Percentiles rank a stretch among this genome's conserved stretches.
Evolutionary conservation across 1,140 invertebrate genomes (phyloP).

Genomic region (Leptoteleia sp.): DNA sequence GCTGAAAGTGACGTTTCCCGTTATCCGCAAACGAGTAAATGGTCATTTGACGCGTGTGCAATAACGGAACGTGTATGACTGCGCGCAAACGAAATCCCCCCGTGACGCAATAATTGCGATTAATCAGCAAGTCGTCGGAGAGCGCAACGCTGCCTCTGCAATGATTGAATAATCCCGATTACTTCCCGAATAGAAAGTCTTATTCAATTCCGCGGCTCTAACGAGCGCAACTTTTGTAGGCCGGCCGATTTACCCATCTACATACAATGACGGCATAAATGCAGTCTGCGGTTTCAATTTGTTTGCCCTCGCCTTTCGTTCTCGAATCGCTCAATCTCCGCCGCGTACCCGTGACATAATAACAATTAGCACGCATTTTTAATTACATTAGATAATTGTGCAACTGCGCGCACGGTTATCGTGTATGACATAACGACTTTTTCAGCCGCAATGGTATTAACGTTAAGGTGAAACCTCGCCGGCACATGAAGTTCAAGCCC

Average conservation of each 20-base stretch:
- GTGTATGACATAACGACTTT: conserved; percentile 32
- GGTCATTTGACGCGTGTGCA: conserved; percentile 28
- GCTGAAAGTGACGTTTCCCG: too few species aligned
- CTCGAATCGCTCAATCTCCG: conserved; percentile 17
- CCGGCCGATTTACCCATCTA: conserved; percentile 51
- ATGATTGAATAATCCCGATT: conserved; percentile 77
- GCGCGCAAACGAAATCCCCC: conserved; percentile 48
- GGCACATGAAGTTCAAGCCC: too few species aligned
- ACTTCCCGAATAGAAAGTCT: conserved; percentile 78
- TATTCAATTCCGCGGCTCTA: conserved; percentile 56
- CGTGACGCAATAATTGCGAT: conserved; percentile 67
- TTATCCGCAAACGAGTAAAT: conserved; percentile 7
- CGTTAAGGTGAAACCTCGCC: too few species aligned
- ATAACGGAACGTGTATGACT: conserved; percentile 41
- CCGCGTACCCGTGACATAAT: conserved; percentile 40
- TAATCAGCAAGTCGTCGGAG: conserved; percentile 64
- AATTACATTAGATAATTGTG: conserved; percentile 34
- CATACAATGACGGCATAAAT: conserved; percentile 42
- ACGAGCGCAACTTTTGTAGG: conserved; percentile 37
- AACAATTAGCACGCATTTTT: conserved; percentile 43
- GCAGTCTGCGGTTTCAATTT: conserved; percentile 3
- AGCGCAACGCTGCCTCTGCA: conserved; percentile 52
- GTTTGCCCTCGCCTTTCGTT: conserved; percentile 29
- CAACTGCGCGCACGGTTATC: conserved; percentile 11
- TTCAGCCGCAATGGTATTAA: too few species aligned